These are phyloP conservation scores for Diorhabda elongata DNA, from an alignment of 1,140 invertebrate species.

Conservation along the genomic window DNA sequence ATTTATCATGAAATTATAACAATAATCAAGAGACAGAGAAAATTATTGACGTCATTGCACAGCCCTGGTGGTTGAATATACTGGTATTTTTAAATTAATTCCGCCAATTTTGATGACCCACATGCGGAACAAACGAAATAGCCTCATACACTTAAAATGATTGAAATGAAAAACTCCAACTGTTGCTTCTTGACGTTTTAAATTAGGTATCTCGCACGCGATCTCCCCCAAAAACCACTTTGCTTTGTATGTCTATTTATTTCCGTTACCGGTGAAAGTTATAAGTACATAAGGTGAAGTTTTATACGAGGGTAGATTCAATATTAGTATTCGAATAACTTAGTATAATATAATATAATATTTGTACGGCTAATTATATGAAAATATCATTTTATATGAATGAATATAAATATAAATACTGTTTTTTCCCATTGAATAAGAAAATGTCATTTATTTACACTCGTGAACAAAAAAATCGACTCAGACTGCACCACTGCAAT, in stretches of 20 bases:
- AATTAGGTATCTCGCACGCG: conserved; percentile 22
- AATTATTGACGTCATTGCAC: background rate
- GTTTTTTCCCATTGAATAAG: too few species aligned
- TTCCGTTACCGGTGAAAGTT: conserved; percentile 12
- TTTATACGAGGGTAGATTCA: conserved; percentile 3
- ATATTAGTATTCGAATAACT: too few species aligned
- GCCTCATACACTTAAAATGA: conserved; percentile 3
- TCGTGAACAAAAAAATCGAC: too few species aligned
- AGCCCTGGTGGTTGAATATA: background rate
- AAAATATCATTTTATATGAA: too few species aligned
- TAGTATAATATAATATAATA: too few species aligned
- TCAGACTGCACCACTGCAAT: too few species aligned
- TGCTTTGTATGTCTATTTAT: background rate
- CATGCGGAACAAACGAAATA: conserved; percentile 8
- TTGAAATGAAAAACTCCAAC: conserved; percentile 20
- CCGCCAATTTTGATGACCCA: conserved; percentile 19
- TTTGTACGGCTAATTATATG: too few species aligned
- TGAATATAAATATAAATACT: too few species aligned
- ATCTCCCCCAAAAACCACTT: conserved; percentile 22
- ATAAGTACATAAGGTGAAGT: background rate
- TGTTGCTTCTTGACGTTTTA: conserved; percentile 18
- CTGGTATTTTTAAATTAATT: conserved; percentile 12
- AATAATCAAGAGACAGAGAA: too few species aligned
- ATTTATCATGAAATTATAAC: too few species aligned
- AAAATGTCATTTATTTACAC: too few species aligned